Evolutionary conservation across 2,888 invertebrate genomes (phyloP).

Genomic region (Cephalotes varians): DNA sequence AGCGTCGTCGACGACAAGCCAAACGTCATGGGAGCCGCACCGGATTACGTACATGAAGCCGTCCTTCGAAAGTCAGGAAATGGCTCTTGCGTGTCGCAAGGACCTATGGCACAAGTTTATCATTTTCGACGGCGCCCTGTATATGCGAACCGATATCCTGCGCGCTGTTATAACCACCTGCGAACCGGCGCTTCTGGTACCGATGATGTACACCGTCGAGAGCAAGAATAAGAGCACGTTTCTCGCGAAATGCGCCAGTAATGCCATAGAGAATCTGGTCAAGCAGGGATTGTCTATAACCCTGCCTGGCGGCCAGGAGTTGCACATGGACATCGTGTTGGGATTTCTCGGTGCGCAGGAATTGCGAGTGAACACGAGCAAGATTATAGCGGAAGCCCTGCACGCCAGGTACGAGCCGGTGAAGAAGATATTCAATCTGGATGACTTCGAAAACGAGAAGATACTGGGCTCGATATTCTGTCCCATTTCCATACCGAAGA

Average conservation of each 20-base stretch:
- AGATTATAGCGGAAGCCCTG: constrained; percentile 74
- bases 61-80: constrained; percentile 73
- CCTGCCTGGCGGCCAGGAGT: constrained; percentile 70
- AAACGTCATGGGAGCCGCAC: constrained; percentile 75
- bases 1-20: background rate
- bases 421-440: constrained; percentile 79
- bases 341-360: constrained; percentile 77
- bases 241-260: constrained; percentile 76
- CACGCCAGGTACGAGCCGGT: constrained; percentile 76
- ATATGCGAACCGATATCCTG: constrained; percentile 73
- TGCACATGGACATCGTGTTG: constrained; percentile 80
- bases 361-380: constrained; percentile 76
- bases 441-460: constrained; percentile 80
- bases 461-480: constrained; percentile 79
- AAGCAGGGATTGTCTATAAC: constrained; percentile 76
- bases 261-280: constrained; percentile 78
- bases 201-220: constrained; percentile 79
- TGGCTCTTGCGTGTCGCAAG: constrained; percentile 76
- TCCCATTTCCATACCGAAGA: constrained; percentile 78
- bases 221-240: constrained; percentile 77
- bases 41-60: constrained; percentile 79
- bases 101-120: constrained; percentile 84
- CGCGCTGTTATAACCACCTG: constrained; percentile 75
- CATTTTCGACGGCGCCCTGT: constrained; percentile 74
- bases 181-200: constrained; percentile 79